Conservation (phyloP, 2,888 invertebrate species). For the Dione vanillae region DNA sequence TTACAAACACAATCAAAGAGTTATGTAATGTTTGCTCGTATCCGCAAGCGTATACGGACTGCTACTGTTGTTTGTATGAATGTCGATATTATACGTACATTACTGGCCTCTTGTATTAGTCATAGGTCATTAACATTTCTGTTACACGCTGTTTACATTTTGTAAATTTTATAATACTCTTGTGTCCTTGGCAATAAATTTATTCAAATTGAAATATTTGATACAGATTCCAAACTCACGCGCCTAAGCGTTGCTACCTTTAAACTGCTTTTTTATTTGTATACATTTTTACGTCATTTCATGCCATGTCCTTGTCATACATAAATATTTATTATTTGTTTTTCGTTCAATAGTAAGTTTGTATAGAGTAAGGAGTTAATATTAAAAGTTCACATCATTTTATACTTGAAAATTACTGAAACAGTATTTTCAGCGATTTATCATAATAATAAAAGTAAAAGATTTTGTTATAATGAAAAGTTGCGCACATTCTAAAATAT, state of each 20-base stretch:
- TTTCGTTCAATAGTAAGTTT: background rate
- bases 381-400: background rate
- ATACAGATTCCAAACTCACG: constrained; percentile 46
- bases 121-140: constrained; percentile 80
- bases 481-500: background rate
- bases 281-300: background rate
- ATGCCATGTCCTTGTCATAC: background rate
- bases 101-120: constrained; percentile 76
- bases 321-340: background rate
- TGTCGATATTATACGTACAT: constrained; percentile 80
- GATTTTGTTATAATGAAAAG: no score
- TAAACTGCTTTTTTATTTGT: background rate
- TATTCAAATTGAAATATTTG: constrained; percentile 43
- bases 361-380: background rate
- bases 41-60: constrained; percentile 72
- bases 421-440: no score
- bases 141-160: constrained; percentile 72
- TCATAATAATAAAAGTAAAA: no score
- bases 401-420: no score
- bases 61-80: constrained; percentile 78
- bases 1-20: constrained; percentile 85
- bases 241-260: constrained; percentile 43
- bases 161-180: constrained; percentile 64
- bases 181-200: constrained; percentile 57
- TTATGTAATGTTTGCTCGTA: constrained; percentile 83